These are phyloP conservation scores for Pygathrix nemaeus DNA, from an alignment of 2,113 vertebrate genomes.

Conservation along the genomic window DNA sequence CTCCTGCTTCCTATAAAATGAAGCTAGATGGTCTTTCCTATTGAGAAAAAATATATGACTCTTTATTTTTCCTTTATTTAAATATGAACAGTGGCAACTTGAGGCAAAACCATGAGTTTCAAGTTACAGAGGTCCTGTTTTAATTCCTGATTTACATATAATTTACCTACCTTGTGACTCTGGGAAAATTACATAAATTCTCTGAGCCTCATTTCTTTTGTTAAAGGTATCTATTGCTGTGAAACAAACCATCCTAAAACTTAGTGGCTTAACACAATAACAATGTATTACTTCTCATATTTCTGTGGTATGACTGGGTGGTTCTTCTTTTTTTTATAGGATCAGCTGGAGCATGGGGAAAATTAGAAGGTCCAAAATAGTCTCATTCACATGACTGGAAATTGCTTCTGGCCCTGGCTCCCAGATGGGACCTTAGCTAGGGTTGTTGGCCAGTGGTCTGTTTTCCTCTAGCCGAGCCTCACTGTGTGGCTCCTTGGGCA, in stretches of 20 bases:
- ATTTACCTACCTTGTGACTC: neutral
- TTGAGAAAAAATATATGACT: neutral
- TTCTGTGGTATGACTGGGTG: neutral
- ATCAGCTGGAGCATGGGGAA: neutral
- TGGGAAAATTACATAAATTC: neutral
- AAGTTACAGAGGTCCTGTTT: neutral
- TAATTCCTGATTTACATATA: neutral
- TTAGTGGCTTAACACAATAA: neutral
- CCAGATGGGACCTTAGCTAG: neutral
- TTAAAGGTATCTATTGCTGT: neutral
- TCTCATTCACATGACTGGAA: neutral
- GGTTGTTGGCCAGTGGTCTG: rapidly evolving
- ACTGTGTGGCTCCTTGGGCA: neutral
- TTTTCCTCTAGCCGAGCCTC: neutral
- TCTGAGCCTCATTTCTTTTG: neutral
- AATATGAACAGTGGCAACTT: neutral
- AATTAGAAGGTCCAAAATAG: neutral
- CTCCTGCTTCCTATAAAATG: neutral
- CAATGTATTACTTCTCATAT: neutral
- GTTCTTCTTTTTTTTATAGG: neutral
- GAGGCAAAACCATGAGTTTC: neutral
- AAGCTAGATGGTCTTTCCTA: neutral
- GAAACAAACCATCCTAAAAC: neutral
- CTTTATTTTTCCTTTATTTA: neutral
- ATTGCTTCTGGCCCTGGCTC: neutral